Base-by-base conservation (phyloP, 2,797 vertebrate species). In the Pseudochaenichthys georgianus region DNA sequence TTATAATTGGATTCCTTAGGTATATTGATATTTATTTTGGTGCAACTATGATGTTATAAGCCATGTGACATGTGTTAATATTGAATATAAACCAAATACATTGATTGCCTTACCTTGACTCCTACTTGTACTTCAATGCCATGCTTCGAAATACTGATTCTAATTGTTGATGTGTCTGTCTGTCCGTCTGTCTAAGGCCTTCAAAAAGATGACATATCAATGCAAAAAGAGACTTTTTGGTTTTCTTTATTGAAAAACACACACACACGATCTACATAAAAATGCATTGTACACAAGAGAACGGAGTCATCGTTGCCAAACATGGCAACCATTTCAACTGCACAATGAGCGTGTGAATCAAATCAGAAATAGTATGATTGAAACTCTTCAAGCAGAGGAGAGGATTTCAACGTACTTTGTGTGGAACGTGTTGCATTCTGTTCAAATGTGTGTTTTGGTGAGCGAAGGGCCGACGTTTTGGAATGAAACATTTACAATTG, bases 201-300 rank as follows among this genome's bases (percentile, higher is more conserved):
- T 69, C 66, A 41, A 74, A 71, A 80, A 57, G 13, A 91, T 50
- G 17, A 61, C 45, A 84, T 12, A 76, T 48, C 57, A 82, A 72
- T 46, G 45, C 54, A 81, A 63, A 78, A 46, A 21, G 11, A 60
- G 34, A 41, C 43, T 48, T 81, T 87, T 84, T 45, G 4, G 81
- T 89, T 83, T 85, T n/a, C 80, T 94, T 93, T 94, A 93, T 93
- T 93, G 82, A 86, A 91, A 92, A 93, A 89, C 66, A 90, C 64
- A 82, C 73, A n/a, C n/a, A n/a, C n/a, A 82, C 70, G 76, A 70
- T 88, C 89, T 92, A 93, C 89, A 90, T 91, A 88, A 70, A 90
- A 89, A 91, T 66, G 83, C 78, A 78, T 75, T 88, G 91, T 88
- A 93, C 85, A 92, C 87, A 85, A 75, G 72, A 86, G 75, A 91